Conservation (phyloP, 1,140 invertebrate genomes). For the Scaptodrosophila lebanonensis region DNA sequence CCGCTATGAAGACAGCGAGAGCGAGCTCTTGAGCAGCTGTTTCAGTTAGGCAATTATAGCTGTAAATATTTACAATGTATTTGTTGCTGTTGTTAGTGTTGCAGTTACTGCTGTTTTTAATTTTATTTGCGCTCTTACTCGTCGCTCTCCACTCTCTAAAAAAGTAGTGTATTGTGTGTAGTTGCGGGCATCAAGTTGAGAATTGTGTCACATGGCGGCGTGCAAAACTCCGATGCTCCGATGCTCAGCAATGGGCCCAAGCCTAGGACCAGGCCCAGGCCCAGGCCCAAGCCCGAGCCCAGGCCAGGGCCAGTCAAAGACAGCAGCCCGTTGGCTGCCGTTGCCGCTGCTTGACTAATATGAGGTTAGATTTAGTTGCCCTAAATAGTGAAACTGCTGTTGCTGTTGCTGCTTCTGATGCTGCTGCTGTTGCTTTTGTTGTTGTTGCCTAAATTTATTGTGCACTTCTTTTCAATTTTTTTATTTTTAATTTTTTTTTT, state of each 20-base stretch:
- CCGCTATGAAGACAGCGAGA: no score
- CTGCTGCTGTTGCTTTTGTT: no score
- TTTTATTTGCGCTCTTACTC: constrained; percentile 69
- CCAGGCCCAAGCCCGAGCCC: constrained; percentile 24
- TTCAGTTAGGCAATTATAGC: no score
- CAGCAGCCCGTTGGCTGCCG: constrained; percentile 6
- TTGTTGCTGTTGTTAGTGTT: constrained; percentile 10
- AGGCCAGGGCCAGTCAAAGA: constrained; percentile 55
- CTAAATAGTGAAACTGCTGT: background rate
- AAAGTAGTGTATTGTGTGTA: no score
- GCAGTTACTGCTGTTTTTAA: constrained; percentile 48
- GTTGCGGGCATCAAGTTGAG: no score
- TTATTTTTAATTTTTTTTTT: no score
- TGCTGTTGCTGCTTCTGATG: no score
- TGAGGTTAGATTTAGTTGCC: constrained; percentile 47
- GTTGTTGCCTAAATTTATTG: constrained; percentile 35
- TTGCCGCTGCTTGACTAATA: constrained; percentile 42
- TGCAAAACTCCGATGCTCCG: no score
- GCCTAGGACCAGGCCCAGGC: no score
- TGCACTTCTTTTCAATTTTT: constrained; percentile 10
- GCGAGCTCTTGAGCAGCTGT: no score
- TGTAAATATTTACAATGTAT: constrained; percentile 52
- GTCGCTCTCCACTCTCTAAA: no score
- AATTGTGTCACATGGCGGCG: constrained; percentile 40
- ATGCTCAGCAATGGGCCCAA: no score